A percentile compares a stretch with the other conserved stretches of the same genome.
Conservation (phyloP, 2,113 vertebrate species). For the Grus americana region DNA sequence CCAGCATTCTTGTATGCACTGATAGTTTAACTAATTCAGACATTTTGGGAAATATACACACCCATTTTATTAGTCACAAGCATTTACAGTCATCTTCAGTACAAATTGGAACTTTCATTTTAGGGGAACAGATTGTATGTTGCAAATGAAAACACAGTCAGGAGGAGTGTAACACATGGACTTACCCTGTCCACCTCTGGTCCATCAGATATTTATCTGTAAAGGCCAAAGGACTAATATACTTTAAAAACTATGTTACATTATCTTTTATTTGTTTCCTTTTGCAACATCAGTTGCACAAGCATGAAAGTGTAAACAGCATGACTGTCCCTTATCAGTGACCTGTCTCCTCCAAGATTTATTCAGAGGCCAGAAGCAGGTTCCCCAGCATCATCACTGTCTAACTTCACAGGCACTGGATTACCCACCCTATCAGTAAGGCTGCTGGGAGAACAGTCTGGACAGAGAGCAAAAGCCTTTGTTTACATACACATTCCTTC, state of each 20-base stretch:
- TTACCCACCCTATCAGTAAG: not conserved
- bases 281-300: not conserved
- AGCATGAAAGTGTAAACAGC: not conserved
- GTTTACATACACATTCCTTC: not conserved
- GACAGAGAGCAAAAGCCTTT: not conserved
- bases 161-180: not conserved
- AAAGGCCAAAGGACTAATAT: not conserved
- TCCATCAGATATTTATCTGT: not conserved
- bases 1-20: not conserved
- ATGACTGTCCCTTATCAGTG: not conserved
- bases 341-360: not conserved
- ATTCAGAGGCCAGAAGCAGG: not conserved
- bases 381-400: not conserved
- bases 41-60: not conserved
- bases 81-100: not conserved
- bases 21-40: not conserved
- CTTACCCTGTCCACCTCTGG: not conserved
- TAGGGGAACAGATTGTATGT: not conserved
- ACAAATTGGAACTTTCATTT: not conserved
- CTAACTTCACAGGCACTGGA: not conserved
- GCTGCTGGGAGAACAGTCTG: not conserved
- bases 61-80: not conserved
- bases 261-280: conserved; percentile 26
- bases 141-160: not conserved
- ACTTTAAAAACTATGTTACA: not conserved